Evolutionary conservation across 2,888 invertebrate species (phyloP).

Genomic region (Calephelis perditalis): DNA sequence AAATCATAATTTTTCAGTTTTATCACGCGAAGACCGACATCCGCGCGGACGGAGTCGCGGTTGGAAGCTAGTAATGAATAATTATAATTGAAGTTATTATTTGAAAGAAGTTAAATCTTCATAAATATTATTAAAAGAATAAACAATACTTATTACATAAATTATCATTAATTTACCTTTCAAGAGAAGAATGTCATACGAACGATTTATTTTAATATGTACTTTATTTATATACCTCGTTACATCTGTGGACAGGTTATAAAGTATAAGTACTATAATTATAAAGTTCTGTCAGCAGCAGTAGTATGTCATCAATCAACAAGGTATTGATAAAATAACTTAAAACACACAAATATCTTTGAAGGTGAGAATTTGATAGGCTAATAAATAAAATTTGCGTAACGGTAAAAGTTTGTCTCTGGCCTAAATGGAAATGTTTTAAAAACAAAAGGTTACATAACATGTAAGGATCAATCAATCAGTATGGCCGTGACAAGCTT

Average conservation of each 20-base stretch:
- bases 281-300: background rate
- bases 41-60: no score
- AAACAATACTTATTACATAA: no score
- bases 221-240: background rate
- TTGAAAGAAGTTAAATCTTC: no score
- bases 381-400: conserved; percentile 7
- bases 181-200: no score
- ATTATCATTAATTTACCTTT: no score
- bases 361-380: conserved; percentile 6
- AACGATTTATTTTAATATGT: background rate
- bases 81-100: no score
- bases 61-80: no score
- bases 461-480: conserved; percentile 20
- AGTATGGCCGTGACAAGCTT: conserved; percentile 8
- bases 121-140: no score
- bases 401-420: conserved; percentile 9
- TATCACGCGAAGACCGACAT: no score
- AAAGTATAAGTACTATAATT: background rate
- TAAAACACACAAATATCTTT: background rate
- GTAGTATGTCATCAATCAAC: conserved; percentile 6
- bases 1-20: no score
- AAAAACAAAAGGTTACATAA: conserved; percentile 9
- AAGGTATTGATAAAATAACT: background rate
- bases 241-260: background rate
- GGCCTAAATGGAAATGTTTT: conserved; percentile 6